Evolutionary conservation across 2,888 invertebrate species (phyloP).

Genomic region (Hirtodrosophila alboralis): DNA sequence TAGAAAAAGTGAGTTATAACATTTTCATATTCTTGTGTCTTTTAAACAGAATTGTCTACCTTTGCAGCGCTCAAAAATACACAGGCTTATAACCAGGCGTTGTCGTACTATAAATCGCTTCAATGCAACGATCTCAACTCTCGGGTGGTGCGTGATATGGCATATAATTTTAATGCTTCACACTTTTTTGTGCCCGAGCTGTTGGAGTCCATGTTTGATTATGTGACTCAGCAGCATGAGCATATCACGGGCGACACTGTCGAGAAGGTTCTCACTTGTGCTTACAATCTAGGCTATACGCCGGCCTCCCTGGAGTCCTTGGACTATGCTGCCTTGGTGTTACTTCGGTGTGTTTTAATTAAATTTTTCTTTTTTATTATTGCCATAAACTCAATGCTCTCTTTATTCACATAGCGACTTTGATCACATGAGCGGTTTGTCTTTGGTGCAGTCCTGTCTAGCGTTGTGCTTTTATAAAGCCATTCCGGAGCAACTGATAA

Average conservation of each 20-base stretch:
- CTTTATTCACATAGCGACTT: conserved; percentile 85
- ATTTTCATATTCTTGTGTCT: conserved; percentile 1
- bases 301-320: conserved; percentile 84
- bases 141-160: conserved; percentile 84
- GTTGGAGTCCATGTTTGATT: conserved; percentile 84
- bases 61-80: conserved; percentile 81
- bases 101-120: conserved; percentile 81
- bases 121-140: conserved; percentile 83
- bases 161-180: conserved; percentile 83
- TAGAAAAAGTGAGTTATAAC: conserved; percentile 75
- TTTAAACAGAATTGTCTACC: conserved; percentile 11
- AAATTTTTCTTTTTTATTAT: not conserved
- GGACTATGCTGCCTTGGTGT: conserved; percentile 82
- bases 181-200: conserved; percentile 84
- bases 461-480: conserved; percentile 85
- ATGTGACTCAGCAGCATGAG: conserved; percentile 83
- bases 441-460: conserved; percentile 85
- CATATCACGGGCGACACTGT: conserved; percentile 85
- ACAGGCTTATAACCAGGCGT: conserved; percentile 79
- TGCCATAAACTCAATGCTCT: not conserved
- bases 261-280: conserved; percentile 85
- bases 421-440: conserved; percentile 85
- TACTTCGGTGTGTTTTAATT: conserved; percentile 82
- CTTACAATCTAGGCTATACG: conserved; percentile 85
- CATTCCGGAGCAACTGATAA: conserved; percentile 85